Evolutionary conservation across 2,888 invertebrate species (phyloP), one percentile per base, ranked within the genome.

Genomic region (Hymenopus coronatus): DNA sequence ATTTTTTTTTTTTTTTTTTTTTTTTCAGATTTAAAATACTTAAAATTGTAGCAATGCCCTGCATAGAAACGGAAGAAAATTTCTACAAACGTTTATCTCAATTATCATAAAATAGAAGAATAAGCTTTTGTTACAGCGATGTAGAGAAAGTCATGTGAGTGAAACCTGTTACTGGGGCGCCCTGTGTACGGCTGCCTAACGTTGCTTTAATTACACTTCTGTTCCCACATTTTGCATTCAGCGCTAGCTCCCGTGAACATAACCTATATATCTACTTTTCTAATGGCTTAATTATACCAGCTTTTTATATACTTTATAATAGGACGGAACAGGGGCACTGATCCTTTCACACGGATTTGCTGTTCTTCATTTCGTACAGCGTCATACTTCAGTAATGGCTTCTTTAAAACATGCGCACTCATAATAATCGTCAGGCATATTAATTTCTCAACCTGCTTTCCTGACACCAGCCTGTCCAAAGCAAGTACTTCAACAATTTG

Each of bases 271-370:
- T 84, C 84, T 25, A 33, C 40, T 20, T n/a, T 84, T 84, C 40
- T 84, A 84, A 84, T 84, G 30, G 15, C 84, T 84, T 84, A 84
- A 84, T 84, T 40, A 84, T 84, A 84, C 84, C 30, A 33, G 15
- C 3, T 8, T 84, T 33, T 84, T 33, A 84, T 84, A 30, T 33
- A 30, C 40, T 30, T 84, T 84, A 33, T 84, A 30, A 83, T 33
- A 30, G n/a, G 3, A n/a, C 40, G 33, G 84, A 84, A 33, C 30
- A 84, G 33, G 84, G n/a, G 20, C 33, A 30, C 14, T 84, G 84
- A 40, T 33, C 33, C 30, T 28, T 84, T 84, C 84, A 33, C 84
- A 33, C 84, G 20, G 25, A 20, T 25, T 28, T 84, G 2, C 15
- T 54, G 3, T 20, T 54, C 20, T 20, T 54, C 54, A 54, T 54